phyloP scores from a whole-genome alignment of 2,888 invertebrate genomes.

The Arrhopalites spinosus region DNA sequence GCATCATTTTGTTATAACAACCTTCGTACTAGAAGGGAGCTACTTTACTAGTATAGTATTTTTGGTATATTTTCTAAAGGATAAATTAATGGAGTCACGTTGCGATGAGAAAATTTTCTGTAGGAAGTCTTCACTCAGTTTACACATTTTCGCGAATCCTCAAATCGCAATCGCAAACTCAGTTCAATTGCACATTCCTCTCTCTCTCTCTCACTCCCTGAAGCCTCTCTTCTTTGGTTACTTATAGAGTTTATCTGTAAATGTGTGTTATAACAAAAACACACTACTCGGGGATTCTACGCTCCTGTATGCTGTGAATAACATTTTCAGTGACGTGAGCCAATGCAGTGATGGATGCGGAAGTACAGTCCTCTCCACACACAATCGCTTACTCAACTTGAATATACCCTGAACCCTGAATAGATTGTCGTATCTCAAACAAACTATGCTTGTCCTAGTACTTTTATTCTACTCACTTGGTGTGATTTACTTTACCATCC shows the following conservation, averaged over 20 bases:
- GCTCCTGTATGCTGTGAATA: not conserved
- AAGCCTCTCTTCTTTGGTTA: too few relatives aligned
- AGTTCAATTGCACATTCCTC: constrained; percentile 8
- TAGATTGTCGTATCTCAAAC: not conserved
- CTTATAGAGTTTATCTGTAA: not conserved
- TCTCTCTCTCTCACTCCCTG: not conserved
- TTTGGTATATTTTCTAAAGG: too few relatives aligned
- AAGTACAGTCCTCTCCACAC: constrained; percentile 24
- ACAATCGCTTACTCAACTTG: not conserved
- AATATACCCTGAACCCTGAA: not conserved
- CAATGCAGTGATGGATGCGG: constrained; percentile 31
- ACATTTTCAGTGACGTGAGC: constrained; percentile 12
- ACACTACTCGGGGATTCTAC: not conserved
- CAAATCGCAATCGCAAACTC: constrained; percentile 9
- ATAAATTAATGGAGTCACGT: too few relatives aligned
- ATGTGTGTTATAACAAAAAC: not conserved
- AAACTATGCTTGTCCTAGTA: not conserved
- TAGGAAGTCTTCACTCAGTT: too few relatives aligned
- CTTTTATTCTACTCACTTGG: not conserved
- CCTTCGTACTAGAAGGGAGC: too few relatives aligned
- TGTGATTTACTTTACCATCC: not conserved
- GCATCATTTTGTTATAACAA: too few relatives aligned
- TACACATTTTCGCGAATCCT: not conserved
- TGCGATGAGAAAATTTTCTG: too few relatives aligned
- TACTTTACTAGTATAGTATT: too few relatives aligned